Evolutionary conservation across 2,113 vertebrate genomes (phyloP).

Genomic region (Corydoras maculifer): DNA sequence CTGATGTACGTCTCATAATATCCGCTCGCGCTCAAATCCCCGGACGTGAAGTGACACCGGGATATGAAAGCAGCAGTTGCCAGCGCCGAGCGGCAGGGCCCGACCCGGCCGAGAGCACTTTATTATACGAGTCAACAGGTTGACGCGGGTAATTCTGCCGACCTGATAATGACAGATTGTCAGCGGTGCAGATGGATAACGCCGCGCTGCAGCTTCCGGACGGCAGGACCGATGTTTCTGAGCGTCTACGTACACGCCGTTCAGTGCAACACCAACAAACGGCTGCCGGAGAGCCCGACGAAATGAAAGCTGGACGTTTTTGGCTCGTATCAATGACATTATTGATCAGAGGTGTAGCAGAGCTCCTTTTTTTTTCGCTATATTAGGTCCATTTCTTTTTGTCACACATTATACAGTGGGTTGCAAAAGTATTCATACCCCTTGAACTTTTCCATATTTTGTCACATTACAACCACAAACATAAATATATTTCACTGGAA

Average conservation of each 20-base stretch:
- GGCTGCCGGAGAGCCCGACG: neutral
- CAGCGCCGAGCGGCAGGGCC: neutral
- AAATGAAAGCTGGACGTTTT: too few species aligned
- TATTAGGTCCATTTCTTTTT: too few species aligned
- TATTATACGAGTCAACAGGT: constrained; percentile 28
- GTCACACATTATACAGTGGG: too few species aligned
- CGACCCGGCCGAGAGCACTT: constrained; percentile 18
- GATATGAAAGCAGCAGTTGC: constrained; percentile 9
- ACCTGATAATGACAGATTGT: constrained; percentile 38
- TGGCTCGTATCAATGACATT: too few species aligned
- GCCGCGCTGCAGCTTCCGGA: constrained; percentile 21
- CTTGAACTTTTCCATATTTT: too few species aligned
- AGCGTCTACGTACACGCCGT: constrained; percentile 9
- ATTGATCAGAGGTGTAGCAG: too few species aligned
- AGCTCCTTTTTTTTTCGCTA: too few species aligned
- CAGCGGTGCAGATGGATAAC: constrained; percentile 18
- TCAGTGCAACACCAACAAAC: neutral
- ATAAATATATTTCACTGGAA: too few species aligned
- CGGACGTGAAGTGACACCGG: constrained; percentile 36
- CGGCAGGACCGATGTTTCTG: constrained; percentile 23
- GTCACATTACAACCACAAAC: too few species aligned
- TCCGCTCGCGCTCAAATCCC: constrained; percentile 31
- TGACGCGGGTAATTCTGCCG: constrained; percentile 36
- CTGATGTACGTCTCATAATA: constrained; percentile 37
- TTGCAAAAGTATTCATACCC: too few species aligned